phyloP scores from a whole-genome alignment of 2,113 vertebrate species.

The Sebastes fasciatus region DNA sequence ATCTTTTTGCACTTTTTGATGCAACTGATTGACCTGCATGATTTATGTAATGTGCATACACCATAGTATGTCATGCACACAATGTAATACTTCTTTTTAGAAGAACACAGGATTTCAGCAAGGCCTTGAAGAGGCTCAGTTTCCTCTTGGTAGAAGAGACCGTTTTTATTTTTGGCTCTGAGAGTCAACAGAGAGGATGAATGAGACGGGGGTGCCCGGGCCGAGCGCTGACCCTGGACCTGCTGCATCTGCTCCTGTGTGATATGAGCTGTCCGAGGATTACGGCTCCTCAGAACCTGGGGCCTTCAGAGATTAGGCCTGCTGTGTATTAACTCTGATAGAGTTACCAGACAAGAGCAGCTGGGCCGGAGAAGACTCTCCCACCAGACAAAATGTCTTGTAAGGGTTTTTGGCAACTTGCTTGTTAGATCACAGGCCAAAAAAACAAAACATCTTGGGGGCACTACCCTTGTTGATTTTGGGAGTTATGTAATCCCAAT shows the following conservation, averaged over 20 bases:
- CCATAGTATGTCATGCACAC: neutral
- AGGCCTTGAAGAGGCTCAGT: slow-evolving; percentile 14
- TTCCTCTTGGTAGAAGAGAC: slow-evolving; percentile 21
- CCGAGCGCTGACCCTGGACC: slow-evolving; percentile 43
- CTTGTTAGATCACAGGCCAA: slow-evolving; percentile 39
- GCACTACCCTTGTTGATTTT: slow-evolving; percentile 30
- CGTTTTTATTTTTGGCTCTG: slow-evolving; percentile 31
- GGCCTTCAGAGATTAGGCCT: slow-evolving; percentile 43
- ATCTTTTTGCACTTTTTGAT: neutral
- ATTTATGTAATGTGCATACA: neutral
- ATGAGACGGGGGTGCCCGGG: slow-evolving; percentile 16
- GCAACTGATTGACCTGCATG: neutral
- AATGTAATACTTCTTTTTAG: neutral
- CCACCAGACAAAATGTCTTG: slow-evolving; percentile 14
- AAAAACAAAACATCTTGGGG: slow-evolving; percentile 43
- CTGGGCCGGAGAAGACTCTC: slow-evolving; percentile 2
- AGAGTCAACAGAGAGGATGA: slow-evolving; percentile 20
- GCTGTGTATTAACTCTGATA: slow-evolving; percentile 53
- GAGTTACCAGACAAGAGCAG: slow-evolving; percentile 51
- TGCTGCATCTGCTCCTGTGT: slow-evolving; percentile 48
- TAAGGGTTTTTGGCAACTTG: slow-evolving; percentile 4
- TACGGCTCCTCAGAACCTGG: slow-evolving; percentile 25
- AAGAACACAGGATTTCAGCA: neutral
- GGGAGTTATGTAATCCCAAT: slow-evolving; percentile 43
- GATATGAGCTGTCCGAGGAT: slow-evolving; percentile 64